These are phyloP conservation scores for Oreocharis arfaki DNA, from an alignment of 2,113 vertebrate species.

Conservation along the genomic window DNA sequence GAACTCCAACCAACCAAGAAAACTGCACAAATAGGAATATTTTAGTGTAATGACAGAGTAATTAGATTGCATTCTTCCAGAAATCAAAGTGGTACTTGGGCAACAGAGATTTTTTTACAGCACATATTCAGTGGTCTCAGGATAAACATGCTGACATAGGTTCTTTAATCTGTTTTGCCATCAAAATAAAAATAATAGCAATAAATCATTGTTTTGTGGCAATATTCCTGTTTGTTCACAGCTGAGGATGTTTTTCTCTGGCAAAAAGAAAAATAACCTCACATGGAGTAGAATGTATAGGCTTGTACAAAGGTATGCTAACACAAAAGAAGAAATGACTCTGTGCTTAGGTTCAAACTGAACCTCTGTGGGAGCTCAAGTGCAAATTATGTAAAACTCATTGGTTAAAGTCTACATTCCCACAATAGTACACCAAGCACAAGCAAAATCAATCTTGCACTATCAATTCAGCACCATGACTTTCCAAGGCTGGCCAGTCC, in stretches of 20 bases:
- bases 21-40: not conserved
- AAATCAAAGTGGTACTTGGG: not conserved
- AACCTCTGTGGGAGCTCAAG: not conserved
- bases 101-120: not conserved
- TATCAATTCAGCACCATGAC: not conserved
- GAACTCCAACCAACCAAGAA: not conserved
- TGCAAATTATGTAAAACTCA: not conserved
- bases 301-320: not conserved
- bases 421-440: not conserved
- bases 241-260: not conserved
- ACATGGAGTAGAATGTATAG: not conserved
- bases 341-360: not conserved
- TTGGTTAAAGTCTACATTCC: not conserved
- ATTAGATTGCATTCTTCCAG: not conserved
- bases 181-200: not conserved
- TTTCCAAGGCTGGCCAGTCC: not conserved
- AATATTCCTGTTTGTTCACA: not conserved
- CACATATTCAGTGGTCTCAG: not conserved
- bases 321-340: not conserved
- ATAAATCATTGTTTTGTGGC: not conserved
- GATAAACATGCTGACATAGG: not conserved
- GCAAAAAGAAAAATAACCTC: not conserved
- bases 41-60: not conserved
- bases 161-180: not conserved
- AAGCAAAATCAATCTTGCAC: not conserved